A percentile compares a stretch with the other conserved stretches of the same genome.
Evolutionary conservation across 2,888 invertebrate species (phyloP).

Genomic region (Ptychoptera contaminata): DNA sequence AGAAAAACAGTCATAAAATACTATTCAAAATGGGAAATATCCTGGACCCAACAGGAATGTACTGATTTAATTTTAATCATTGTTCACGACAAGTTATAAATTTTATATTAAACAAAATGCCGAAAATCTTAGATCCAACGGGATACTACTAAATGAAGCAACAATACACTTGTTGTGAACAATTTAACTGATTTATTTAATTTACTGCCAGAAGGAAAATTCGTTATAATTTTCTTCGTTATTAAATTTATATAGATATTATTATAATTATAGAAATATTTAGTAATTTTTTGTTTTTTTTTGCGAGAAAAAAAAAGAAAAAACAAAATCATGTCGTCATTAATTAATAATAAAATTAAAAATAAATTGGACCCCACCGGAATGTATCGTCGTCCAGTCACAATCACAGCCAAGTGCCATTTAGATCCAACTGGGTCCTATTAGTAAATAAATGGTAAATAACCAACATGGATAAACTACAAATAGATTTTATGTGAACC

Average conservation of each 20-base stretch:
- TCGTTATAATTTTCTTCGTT: background rate
- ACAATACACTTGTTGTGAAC: background rate
- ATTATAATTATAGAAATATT: too few species aligned
- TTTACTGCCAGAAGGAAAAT: background rate
- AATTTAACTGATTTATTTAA: background rate
- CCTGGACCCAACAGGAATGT: conserved; percentile 29
- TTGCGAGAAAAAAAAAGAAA: conserved; percentile 8
- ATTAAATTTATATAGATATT: too few species aligned
- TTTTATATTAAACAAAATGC: background rate
- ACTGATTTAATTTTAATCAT: conserved; percentile 12
- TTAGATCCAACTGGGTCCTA: conserved; percentile 24
- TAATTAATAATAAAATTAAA: conserved; percentile 7
- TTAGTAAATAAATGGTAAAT: background rate
- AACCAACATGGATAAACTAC: background rate
- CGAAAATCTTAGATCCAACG: conserved; percentile 7
- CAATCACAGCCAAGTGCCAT: conserved; percentile 4
- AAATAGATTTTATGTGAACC: too few species aligned
- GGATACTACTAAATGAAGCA: conserved; percentile 7
- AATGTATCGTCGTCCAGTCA: conserved; percentile 22
- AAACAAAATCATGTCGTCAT: conserved; percentile 13
- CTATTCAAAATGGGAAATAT: conserved; percentile 20
- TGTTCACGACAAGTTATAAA: background rate
- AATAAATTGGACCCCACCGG: conserved; percentile 26
- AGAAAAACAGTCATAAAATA: background rate
- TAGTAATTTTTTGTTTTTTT: too few species aligned